Conservation (phyloP, 2,888 invertebrate genomes). For the Conchocele bisecta region DNA sequence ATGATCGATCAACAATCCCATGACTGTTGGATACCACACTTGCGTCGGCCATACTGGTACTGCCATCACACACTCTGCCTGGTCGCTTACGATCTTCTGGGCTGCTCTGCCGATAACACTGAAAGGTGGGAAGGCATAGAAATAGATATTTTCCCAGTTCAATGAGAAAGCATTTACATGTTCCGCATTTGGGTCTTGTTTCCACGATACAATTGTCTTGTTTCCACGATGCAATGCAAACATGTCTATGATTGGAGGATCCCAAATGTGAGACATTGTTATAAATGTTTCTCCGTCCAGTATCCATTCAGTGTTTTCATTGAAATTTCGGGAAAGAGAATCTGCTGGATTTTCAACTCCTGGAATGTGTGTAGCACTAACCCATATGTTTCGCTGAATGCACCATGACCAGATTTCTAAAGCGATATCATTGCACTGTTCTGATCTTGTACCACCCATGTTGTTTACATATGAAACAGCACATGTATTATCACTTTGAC, state of each 20-base stretch:
- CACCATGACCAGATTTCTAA: too few species aligned
- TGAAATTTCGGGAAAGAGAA: too few species aligned
- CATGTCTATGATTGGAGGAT: constrained; percentile 25
- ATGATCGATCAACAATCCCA: constrained; percentile 5
- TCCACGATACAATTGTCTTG: constrained; percentile 11
- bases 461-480: too few species aligned
- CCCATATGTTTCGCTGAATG: too few species aligned
- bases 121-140: constrained; percentile 35
- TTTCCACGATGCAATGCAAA: constrained; percentile 36
- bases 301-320: too few species aligned
- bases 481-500: too few species aligned
- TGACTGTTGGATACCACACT: constrained; percentile 19
- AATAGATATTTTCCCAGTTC: constrained; percentile 17
- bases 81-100: constrained; percentile 6
- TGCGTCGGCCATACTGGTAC: constrained; percentile 19
- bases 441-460: too few species aligned
- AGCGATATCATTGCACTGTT: too few species aligned
- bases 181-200: constrained; percentile 23
- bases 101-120: constrained; percentile 28
- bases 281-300: too few species aligned
- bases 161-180: constrained; percentile 34
- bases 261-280: constrained; percentile 7
- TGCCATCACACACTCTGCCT: not conserved
- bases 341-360: too few species aligned
- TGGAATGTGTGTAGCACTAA: too few species aligned